A percentile compares a stretch with the other conserved stretches of the same genome.
Conservation (phyloP, 2,888 invertebrate species). For the Cheilosia grossa region DNA sequence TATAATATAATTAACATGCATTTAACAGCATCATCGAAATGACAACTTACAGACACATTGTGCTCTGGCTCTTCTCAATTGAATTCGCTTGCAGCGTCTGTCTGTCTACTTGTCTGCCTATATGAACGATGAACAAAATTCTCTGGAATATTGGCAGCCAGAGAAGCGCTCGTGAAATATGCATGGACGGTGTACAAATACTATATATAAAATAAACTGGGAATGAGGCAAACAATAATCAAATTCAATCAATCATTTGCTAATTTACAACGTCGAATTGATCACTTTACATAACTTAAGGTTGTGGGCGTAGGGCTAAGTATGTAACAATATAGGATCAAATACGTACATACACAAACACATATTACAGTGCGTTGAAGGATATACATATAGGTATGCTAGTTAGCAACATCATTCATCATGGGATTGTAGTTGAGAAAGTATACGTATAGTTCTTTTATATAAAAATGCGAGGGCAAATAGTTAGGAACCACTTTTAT, state of each 20-base stretch:
- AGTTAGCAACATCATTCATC: no score
- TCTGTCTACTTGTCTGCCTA: slow-evolving; percentile 59
- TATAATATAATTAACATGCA: slow-evolving; percentile 68
- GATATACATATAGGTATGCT: no score
- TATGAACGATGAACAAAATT: slow-evolving; percentile 39
- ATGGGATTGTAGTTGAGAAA: no score
- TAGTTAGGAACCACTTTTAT: no score
- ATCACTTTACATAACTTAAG: slow-evolving; percentile 76
- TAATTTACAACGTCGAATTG: slow-evolving; percentile 76
- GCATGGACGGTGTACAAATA: slow-evolving; percentile 57
- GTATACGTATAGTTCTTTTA: no score
- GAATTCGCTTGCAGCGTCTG: slow-evolving; percentile 51
- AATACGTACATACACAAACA: no score
- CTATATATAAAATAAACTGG: slow-evolving; percentile 66
- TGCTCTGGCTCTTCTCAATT: slow-evolving; percentile 32
- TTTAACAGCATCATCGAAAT: slow-evolving; percentile 67
- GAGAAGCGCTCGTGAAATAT: slow-evolving; percentile 54
- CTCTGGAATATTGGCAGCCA: slow-evolving; percentile 36
- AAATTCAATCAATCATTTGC: slow-evolving; percentile 77
- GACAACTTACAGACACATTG: slow-evolving; percentile 65
- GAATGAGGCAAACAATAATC: slow-evolving; percentile 75
- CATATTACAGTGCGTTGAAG: no score
- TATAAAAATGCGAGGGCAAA: no score
- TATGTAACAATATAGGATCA: neutral
- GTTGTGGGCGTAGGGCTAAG: slow-evolving; percentile 12